Evolutionary conservation across 2,888 invertebrate species (phyloP), one percentile per base, ranked within the genome.

Genomic region (Perizoma flavofasciatum): DNA sequence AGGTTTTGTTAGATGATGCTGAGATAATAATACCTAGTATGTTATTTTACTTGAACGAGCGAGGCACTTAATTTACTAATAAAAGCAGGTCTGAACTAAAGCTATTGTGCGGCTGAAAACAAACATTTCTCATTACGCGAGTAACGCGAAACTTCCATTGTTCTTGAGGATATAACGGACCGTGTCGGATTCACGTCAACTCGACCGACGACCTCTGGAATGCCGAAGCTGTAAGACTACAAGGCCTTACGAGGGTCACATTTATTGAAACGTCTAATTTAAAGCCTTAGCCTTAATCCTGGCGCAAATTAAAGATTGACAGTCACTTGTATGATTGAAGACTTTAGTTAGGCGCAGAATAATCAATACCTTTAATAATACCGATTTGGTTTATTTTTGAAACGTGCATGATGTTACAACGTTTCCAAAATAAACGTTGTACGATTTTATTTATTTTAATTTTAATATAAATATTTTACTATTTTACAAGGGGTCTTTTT

Each of bases 41-140:
- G 48, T 22, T 32, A 34, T 77, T 76, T 78, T 81, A 79, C 78
- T 81, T 71, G 77, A 79, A 73, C 71, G 66, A 73, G 69, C 71
- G 66, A 73, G 69, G 74, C 73, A 76, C 73, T 78, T 77, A 75
- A 56, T 81, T 77, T 81, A 79, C 81, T 83, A 87, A 87, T 82
- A 83, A 85, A 83, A 81, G 82, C 78, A 77, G 81, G 81, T 78
- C 82, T 82, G 83, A 84, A 82, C 77, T 82, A 77, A 80, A 78
- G 75, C 85, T 78, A 89, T 89, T 90, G 89, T 79, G 69, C 78
- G 77, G 78, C 76, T 84, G 80, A 86, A 90, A 89, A 88, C 89
- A 89, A 91, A 89, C 88, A 90, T 88, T 91, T 89, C 87, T 88
- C 89, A 89, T 89, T 89, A 90, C 83, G 77, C 82, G 86, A 86